Evolutionary conservation across 2,888 invertebrate genomes (phyloP).

Genomic region (Nomada hirtipes): DNA sequence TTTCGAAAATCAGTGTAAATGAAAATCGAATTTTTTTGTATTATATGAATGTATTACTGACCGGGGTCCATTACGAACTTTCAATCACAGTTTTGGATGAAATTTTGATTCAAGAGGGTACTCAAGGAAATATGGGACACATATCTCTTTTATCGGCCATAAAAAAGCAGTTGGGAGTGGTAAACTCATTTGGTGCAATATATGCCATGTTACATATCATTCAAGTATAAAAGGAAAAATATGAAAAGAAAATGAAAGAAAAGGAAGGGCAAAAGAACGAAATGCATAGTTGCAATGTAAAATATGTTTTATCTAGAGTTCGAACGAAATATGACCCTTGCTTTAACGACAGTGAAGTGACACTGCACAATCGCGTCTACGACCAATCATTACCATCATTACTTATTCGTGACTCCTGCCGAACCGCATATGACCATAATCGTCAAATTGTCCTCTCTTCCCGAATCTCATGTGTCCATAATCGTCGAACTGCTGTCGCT

Average conservation of each 20-base stretch:
- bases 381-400: slow-evolving; percentile 6
- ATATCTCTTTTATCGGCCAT: too few relatives aligned
- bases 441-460: slow-evolving; percentile 89
- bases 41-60: too few relatives aligned
- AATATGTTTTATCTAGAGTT: slow-evolving; percentile 65
- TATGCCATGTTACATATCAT: background rate
- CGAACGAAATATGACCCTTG: slow-evolving; percentile 33
- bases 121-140: too few relatives aligned
- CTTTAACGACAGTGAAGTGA: slow-evolving; percentile 16
- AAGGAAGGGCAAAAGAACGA: slow-evolving; percentile 10
- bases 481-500: slow-evolving; percentile 86
- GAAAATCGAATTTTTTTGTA: too few relatives aligned
- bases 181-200: too few relatives aligned
- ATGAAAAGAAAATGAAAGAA: too few relatives aligned
- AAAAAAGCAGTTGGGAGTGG: too few relatives aligned
- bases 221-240: background rate
- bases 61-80: too few relatives aligned
- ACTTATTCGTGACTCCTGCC: slow-evolving; percentile 85
- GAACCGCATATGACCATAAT: slow-evolving; percentile 91
- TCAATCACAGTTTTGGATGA: too few relatives aligned
- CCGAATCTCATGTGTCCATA: slow-evolving; percentile 88
- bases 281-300: slow-evolving; percentile 64
- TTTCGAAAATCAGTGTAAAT: too few relatives aligned
- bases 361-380: slow-evolving; percentile 29
- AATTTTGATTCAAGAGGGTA: too few relatives aligned